These are phyloP conservation scores for Crioceris asparagi DNA, from an alignment of 2,888 invertebrate species.

Conservation along the genomic window DNA sequence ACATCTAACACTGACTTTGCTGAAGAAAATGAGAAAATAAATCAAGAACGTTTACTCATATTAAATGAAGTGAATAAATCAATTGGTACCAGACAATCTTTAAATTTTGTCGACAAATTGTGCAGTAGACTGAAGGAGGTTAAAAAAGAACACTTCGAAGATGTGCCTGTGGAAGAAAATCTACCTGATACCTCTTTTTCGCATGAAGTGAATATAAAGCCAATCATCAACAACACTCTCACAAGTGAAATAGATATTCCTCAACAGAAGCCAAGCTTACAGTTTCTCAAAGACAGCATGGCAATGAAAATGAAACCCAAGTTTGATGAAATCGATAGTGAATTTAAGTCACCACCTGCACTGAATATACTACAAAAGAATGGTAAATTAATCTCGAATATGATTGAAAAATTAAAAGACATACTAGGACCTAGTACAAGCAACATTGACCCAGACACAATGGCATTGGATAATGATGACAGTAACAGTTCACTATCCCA, in stretches of 20 bases:
- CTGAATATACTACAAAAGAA: constrained; percentile 20
- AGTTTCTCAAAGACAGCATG: not conserved
- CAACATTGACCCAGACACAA: constrained; percentile 4
- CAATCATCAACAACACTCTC: constrained; percentile 17
- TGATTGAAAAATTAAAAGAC: constrained; percentile 28
- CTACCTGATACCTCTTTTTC: too few species aligned
- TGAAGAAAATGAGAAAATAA: constrained; percentile 39
- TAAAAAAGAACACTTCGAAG: too few species aligned
- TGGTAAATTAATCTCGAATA: constrained; percentile 20
- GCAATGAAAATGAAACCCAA: constrained; percentile 17
- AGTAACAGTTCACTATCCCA: not conserved
- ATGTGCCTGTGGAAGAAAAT: not conserved
- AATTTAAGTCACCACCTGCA: constrained; percentile 10
- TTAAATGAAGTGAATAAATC: constrained; percentile 41
- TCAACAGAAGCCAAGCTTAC: constrained; percentile 1
- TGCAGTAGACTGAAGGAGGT: constrained; percentile 24
- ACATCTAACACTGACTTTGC: constrained; percentile 34
- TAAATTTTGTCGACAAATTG: constrained; percentile 29
- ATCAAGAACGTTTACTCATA: constrained; percentile 39
- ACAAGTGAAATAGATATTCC: not conserved
- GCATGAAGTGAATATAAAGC: constrained; percentile 17
- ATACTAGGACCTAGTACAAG: constrained; percentile 18
- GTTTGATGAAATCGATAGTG: constrained; percentile 9
- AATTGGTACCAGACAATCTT: constrained; percentile 26
- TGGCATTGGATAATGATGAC: constrained; percentile 2